Conservation (phyloP, 2,888 invertebrate genomes). For the Zhuqinia jingwanae region DNA sequence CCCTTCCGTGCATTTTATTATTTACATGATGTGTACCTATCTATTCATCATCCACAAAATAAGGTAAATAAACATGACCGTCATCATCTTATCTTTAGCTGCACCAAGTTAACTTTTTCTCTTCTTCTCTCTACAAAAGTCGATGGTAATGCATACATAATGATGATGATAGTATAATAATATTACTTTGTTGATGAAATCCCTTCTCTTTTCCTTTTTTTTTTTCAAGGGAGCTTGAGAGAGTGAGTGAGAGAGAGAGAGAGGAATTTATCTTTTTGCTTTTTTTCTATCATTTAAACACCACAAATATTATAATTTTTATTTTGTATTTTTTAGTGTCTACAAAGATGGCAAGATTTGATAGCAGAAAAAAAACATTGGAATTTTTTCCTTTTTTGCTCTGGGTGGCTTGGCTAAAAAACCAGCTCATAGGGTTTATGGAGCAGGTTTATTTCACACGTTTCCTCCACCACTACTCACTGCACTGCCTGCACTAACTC, state of each 20-base stretch:
- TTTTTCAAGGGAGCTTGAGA: background rate
- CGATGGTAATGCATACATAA: background rate
- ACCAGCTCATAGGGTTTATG: conserved; percentile 76
- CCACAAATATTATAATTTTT: background rate
- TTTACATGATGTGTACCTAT: conserved; percentile 4
- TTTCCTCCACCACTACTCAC: conserved; percentile 39
- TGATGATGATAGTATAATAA: conserved; percentile 1
- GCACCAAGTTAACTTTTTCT: background rate
- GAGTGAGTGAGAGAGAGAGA: no score
- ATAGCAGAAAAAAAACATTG: conserved; percentile 53
- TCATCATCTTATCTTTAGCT: background rate
- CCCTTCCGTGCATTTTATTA: conserved; percentile 15
- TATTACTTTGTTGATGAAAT: conserved; percentile 24
- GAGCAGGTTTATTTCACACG: conserved; percentile 77
- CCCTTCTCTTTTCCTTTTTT: background rate
- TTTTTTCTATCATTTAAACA: background rate
- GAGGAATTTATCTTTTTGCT: background rate
- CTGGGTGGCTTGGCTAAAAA: conserved; percentile 57
- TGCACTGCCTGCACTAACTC: background rate
- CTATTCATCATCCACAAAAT: conserved; percentile 16
- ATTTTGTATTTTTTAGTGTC: no score
- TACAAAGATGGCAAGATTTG: conserved; percentile 69
- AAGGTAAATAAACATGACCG: conserved; percentile 20
- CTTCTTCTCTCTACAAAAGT: no score
- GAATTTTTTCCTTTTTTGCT: conserved; percentile 63